A percentile compares a stretch with the other conserved stretches of the same genome.
Evolutionary conservation across 2,888 invertebrate species (phyloP).

Genomic region (Chrysomela aeneicollis): DNA sequence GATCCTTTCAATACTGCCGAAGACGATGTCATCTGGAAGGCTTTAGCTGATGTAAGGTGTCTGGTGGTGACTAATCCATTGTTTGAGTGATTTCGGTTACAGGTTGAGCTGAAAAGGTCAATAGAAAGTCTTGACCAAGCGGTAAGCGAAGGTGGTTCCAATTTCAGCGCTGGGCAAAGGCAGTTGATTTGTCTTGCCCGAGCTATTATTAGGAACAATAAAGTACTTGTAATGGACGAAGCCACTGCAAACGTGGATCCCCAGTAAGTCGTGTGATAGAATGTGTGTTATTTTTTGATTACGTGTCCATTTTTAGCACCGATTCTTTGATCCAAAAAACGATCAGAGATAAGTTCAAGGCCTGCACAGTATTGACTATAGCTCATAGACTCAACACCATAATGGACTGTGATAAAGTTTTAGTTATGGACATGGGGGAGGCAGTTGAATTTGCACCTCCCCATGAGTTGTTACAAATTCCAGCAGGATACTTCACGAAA

Average conservation of each 20-base stretch:
- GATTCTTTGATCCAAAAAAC: constrained; percentile 81
- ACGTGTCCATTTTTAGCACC: constrained; percentile 63
- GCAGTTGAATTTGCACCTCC: constrained; percentile 66
- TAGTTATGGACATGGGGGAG: constrained; percentile 67
- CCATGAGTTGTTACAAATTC: constrained; percentile 55
- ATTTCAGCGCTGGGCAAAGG: constrained; percentile 88
- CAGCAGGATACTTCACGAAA: constrained; percentile 51
- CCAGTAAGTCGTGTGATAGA: constrained; percentile 66
- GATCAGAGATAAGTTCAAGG: constrained; percentile 75
- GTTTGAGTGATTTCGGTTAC: constrained; percentile 22
- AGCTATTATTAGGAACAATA: constrained; percentile 81
- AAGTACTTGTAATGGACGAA: constrained; percentile 86
- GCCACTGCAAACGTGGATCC: constrained; percentile 93
- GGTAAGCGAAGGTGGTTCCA: constrained; percentile 80
- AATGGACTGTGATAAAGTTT: constrained; percentile 81
- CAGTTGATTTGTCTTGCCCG: constrained; percentile 88
- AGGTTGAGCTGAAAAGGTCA: constrained; percentile 79
- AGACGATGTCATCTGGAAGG: constrained; percentile 80
- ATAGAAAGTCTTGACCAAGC: constrained; percentile 71
- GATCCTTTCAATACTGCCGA: constrained; percentile 81
- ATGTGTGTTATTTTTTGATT: neutral
- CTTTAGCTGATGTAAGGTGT: constrained; percentile 67
- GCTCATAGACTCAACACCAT: constrained; percentile 86
- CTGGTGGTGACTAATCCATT: neutral
- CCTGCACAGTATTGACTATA: constrained; percentile 83